Base-by-base conservation (phyloP, 2,888 invertebrate genomes). In the Lasioglossum vierecki region DNA sequence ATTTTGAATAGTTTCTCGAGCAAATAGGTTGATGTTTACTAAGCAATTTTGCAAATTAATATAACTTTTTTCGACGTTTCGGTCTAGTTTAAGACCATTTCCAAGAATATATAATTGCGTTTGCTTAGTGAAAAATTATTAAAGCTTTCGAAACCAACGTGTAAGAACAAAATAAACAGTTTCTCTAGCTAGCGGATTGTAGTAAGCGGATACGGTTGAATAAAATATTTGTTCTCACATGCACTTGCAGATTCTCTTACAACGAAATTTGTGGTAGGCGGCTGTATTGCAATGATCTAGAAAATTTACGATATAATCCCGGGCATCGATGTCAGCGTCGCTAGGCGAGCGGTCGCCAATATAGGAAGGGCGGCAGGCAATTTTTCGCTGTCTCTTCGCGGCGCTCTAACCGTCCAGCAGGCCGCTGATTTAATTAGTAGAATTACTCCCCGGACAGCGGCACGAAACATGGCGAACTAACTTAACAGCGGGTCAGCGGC, bases 401-500 rank as follows among this genome's bases (percentile, higher is more conserved):
- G 57, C 79, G 63, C 72, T 76, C 87, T 83, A 83, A 81, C 83
- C 72, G 79, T 86, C 82, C 82, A 80, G 88, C 86, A 22, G 30
- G n/a, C 18, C 68, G 63, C 88, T 88, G 88, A 92, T 93, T 94
- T 94, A 94, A 94, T 94, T 94, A 94, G 93, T 91, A 89, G 91
- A 93, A 94, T 94, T 94, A 91, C 88, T 88, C 90, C 84, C 88
- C 77, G 88, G 89, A 90, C 89, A 91, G 91, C 83, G 90, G 89
- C 91, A 86, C 85, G 90, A 89, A 92, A 91, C 91, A 92, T 87
- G 89, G 87, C 85, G 90, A 93, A 93, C 93, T 93, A 94, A 94
- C 93, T 93, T 93, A 94, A 94, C 92, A 93, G 91, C 91, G 93
- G 93, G 93, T 94, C 93, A 93, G 91, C 90, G 89, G 92, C 92